phyloP scores from a whole-genome alignment of 1,140 invertebrate genomes.

The Campoletis sonorensis region DNA sequence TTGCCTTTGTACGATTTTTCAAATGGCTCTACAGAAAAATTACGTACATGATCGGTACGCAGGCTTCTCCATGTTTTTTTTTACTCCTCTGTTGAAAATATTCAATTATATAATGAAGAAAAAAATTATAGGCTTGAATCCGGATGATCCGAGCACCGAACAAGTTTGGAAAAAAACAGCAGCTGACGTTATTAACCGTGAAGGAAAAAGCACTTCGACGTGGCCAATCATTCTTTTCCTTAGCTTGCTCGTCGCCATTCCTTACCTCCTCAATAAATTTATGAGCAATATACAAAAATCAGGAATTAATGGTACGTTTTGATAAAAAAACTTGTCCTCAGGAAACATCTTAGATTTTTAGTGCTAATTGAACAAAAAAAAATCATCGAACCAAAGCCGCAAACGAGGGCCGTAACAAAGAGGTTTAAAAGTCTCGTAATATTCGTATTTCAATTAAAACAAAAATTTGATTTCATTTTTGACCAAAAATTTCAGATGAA shows the following conservation, averaged over 20 bases:
- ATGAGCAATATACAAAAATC: slow-evolving; percentile 75
- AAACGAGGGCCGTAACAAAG: too few species aligned
- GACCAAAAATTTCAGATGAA: too few species aligned
- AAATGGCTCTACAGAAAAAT: slow-evolving; percentile 89
- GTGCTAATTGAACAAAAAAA: too few species aligned
- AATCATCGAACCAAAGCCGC: too few species aligned
- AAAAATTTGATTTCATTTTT: too few species aligned
- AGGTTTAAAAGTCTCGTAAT: too few species aligned
- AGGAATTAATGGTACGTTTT: slow-evolving; percentile 75
- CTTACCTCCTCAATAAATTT: slow-evolving; percentile 94
- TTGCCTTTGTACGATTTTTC: slow-evolving; percentile 87
- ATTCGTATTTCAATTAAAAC: too few species aligned
- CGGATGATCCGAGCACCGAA: slow-evolving; percentile 75
- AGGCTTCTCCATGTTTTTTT: slow-evolving; percentile 13
- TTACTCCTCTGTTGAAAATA: slow-evolving; percentile 5
- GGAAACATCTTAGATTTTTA: too few species aligned
- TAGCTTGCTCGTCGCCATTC: slow-evolving; percentile 90
- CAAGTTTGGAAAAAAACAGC: slow-evolving; percentile 68
- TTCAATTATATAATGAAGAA: background rate
- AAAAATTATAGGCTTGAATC: slow-evolving; percentile 65
- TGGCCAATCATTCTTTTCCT: slow-evolving; percentile 90
- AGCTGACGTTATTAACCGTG: slow-evolving; percentile 64
- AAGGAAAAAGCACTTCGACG: slow-evolving; percentile 73
- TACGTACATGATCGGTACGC: slow-evolving; percentile 81
- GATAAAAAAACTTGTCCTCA: slow-evolving; percentile 73